A percentile compares a stretch with the other conserved stretches of the same genome.
phyloP scores from a whole-genome alignment of 2,113 vertebrate species.

The Sisor rabdophorus region DNA sequence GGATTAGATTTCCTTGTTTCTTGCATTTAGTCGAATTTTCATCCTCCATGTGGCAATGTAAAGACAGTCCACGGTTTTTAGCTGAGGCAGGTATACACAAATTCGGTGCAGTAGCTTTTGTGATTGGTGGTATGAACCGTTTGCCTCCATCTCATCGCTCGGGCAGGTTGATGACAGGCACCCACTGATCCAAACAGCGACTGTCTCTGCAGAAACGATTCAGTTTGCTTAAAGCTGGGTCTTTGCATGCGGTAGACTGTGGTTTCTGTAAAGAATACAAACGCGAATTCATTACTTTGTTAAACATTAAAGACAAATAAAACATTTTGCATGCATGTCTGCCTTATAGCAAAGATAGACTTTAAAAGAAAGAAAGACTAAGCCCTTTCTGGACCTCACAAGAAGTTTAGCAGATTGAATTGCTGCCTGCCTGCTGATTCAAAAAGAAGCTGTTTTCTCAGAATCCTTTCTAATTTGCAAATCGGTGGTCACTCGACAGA shows the following conservation, averaged over 20 bases:
- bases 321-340: neutral
- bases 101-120: slow-evolving; percentile 68
- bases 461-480: slow-evolving; percentile 40
- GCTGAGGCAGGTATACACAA: slow-evolving; percentile 69
- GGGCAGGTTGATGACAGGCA: slow-evolving; percentile 87
- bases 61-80: slow-evolving; percentile 58
- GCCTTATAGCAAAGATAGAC: neutral
- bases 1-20: slow-evolving; percentile 46
- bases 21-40: slow-evolving; percentile 19
- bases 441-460: slow-evolving; percentile 33
- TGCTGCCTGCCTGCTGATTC: slow-evolving; percentile 25
- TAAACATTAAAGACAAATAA: neutral
- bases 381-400: neutral
- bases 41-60: slow-evolving; percentile 37
- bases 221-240: slow-evolving; percentile 86
- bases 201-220: slow-evolving; percentile 92
- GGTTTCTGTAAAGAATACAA: slow-evolving; percentile 75
- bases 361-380: neutral
- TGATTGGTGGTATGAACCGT: slow-evolving; percentile 47
- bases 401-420: slow-evolving; percentile 17
- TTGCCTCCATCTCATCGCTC: slow-evolving; percentile 76
- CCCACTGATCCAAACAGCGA: slow-evolving; percentile 93
- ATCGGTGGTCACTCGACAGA: slow-evolving; percentile 37
- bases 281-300: neutral
- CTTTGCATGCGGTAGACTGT: slow-evolving; percentile 81